These are phyloP conservation scores for Caranx ignobilis DNA, from an alignment of 2,113 vertebrate species.

Conservation along the genomic window DNA sequence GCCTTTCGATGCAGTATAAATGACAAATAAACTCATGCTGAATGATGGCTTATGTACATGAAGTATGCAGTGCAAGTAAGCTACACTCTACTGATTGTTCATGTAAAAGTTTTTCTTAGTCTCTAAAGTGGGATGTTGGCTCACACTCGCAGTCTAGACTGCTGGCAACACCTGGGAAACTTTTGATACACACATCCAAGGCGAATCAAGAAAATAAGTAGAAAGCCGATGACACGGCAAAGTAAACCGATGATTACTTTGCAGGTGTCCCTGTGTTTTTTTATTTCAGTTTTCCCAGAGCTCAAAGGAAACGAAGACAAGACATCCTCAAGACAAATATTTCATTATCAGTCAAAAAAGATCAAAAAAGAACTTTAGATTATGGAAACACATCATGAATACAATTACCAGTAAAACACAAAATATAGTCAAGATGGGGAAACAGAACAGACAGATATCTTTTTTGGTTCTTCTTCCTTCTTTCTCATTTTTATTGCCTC, in stretches of 20 bases:
- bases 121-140: neutral
- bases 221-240: conserved; percentile 1
- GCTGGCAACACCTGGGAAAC: neutral
- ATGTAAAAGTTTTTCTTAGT: neutral
- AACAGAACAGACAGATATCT: conserved; percentile 8
- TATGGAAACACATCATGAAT: conserved; percentile 12
- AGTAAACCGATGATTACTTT: conserved; percentile 2
- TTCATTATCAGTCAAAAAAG: conserved; percentile 12
- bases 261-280: neutral
- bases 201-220: neutral
- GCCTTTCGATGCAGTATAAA: conserved; percentile 30
- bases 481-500: conserved; percentile 37
- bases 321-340: conserved; percentile 12
- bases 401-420: conserved; percentile 1
- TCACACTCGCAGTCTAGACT: neutral
- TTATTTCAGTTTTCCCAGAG: neutral
- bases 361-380: conserved; percentile 4
- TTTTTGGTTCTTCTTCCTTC: conserved; percentile 12
- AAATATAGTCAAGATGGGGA: neutral
- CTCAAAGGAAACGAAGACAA: neutral
- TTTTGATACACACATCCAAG: conserved; percentile 4
- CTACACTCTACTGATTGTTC: neutral
- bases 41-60: conserved; percentile 1
- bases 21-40: conserved; percentile 17
- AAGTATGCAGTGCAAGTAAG: neutral